phyloP scores from a whole-genome alignment of 1,140 invertebrate genomes.

The Drosophila bifasciata region DNA sequence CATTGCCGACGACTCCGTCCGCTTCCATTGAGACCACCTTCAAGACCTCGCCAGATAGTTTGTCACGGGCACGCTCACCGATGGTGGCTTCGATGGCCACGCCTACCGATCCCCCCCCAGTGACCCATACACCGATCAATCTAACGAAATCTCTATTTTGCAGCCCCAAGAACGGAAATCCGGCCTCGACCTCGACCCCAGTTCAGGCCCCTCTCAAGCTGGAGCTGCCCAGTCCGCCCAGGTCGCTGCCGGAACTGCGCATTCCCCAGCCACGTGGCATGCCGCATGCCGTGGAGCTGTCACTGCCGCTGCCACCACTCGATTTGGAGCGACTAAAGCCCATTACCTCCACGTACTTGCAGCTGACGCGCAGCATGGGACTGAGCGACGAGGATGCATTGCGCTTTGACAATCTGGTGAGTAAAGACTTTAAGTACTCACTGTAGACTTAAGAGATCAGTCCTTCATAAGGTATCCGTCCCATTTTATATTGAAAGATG shows the following conservation, averaged over 20 bases:
- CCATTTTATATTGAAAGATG: neutral
- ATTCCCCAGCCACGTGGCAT: conserved; percentile 57
- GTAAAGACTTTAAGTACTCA: conserved; percentile 83
- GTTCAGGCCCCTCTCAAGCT: conserved; percentile 58
- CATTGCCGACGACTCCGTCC: conserved; percentile 15
- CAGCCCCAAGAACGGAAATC: conserved; percentile 60
- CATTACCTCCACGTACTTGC: conserved; percentile 93
- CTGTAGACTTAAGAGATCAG: conserved; percentile 36
- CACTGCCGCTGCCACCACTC: conserved; percentile 64
- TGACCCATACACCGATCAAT: conserved; percentile 69
- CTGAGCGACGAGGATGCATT: conserved; percentile 86
- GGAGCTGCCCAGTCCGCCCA: conserved; percentile 63
- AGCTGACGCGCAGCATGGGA: conserved; percentile 89
- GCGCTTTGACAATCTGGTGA: conserved; percentile 86
- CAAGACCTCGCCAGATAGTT: conserved; percentile 60
- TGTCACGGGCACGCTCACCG: conserved; percentile 52
- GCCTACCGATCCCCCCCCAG: conserved; percentile 22
- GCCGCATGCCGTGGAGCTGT: conserved; percentile 37
- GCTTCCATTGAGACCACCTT: conserved; percentile 16
- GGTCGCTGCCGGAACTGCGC: conserved; percentile 53
- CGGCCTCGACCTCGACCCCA: conserved; percentile 59
- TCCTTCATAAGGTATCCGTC: too few relatives aligned
- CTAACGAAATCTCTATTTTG: conserved; percentile 71
- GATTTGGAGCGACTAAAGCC: conserved; percentile 89
- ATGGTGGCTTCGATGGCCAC: conserved; percentile 35